phyloP scores from a whole-genome alignment of 1,140 invertebrate genomes.

The Carposina sasakii region DNA sequence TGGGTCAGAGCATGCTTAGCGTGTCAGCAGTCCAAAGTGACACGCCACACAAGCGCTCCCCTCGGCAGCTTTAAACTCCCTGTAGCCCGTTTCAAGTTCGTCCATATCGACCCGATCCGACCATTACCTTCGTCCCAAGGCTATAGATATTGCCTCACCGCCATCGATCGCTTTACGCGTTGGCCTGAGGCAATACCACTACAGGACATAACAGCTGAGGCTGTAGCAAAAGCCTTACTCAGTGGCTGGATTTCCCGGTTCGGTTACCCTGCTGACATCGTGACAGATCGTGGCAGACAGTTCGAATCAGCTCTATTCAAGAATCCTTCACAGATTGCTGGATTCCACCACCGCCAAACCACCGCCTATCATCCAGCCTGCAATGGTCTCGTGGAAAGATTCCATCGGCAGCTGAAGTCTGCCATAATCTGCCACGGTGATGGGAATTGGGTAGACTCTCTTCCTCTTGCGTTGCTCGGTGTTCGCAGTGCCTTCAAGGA shows the following conservation, averaged over 20 bases:
- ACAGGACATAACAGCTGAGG: not conserved
- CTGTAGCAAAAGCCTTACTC: conserved; percentile 16
- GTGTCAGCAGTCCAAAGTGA: not conserved
- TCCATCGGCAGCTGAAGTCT: conserved; percentile 9
- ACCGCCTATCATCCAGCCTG: conserved; percentile 7
- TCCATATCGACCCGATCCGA: not conserved
- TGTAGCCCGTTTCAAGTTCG: not conserved
- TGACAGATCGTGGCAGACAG: conserved; percentile 26
- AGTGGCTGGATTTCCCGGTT: no score
- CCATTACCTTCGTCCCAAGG: not conserved
- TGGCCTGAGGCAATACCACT: not conserved
- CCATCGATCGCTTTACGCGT: not conserved
- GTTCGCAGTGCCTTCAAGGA: conserved; percentile 21
- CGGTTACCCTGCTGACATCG: conserved; percentile 29
- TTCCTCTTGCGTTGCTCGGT: not conserved
- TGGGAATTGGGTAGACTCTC: not conserved
- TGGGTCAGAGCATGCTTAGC: not conserved
- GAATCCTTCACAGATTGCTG: not conserved
- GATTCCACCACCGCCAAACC: not conserved
- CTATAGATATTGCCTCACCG: not conserved
- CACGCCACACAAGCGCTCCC: not conserved
- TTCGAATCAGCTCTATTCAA: conserved; percentile 4
- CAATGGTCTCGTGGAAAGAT: conserved; percentile 7
- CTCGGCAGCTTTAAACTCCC: not conserved
- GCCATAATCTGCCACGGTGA: conserved; percentile 5